phyloP scores from a whole-genome alignment of 2,797 vertebrate genomes.

The Xerus rutilus region DNA sequence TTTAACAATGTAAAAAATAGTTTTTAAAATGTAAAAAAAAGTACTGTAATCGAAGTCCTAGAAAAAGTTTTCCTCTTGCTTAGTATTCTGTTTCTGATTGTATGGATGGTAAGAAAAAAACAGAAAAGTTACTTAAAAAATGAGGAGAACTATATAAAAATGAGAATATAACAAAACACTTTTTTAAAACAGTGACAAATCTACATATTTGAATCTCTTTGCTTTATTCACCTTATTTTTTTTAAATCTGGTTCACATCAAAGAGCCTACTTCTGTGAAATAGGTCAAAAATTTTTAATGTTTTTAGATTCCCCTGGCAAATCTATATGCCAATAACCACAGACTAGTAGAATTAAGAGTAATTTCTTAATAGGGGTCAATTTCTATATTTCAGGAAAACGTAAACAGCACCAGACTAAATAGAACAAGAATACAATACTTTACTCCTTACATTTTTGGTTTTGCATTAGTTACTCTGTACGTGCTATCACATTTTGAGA shows the following conservation, averaged over 20 bases:
- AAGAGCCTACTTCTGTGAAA: constrained; percentile 35
- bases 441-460: not conserved
- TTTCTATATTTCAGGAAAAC: constrained; percentile 48
- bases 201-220: not conserved
- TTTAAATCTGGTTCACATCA: constrained; percentile 55
- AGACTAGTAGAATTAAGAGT: constrained; percentile 8
- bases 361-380: not conserved
- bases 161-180: not conserved
- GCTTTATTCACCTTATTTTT: constrained; percentile 17
- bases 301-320: not conserved
- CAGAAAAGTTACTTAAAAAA: constrained; percentile 54
- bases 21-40: not conserved
- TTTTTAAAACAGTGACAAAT: not conserved
- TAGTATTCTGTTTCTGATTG: constrained; percentile 7
- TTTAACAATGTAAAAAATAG: not conserved
- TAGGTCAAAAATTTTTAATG: not conserved
- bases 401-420: not conserved
- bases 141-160: constrained; percentile 31
- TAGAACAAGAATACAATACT: not conserved
- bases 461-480: not conserved
- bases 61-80: constrained; percentile 43
- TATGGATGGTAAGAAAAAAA: constrained; percentile 41
- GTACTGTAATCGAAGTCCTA: not conserved
- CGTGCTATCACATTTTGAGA: constrained; percentile 1
- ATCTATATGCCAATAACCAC: not conserved